Percentiles rank a stretch among this genome's conserved stretches.
phyloP scores from a whole-genome alignment of 1,140 invertebrate species.

The Dendroctonus ponderosae region DNA sequence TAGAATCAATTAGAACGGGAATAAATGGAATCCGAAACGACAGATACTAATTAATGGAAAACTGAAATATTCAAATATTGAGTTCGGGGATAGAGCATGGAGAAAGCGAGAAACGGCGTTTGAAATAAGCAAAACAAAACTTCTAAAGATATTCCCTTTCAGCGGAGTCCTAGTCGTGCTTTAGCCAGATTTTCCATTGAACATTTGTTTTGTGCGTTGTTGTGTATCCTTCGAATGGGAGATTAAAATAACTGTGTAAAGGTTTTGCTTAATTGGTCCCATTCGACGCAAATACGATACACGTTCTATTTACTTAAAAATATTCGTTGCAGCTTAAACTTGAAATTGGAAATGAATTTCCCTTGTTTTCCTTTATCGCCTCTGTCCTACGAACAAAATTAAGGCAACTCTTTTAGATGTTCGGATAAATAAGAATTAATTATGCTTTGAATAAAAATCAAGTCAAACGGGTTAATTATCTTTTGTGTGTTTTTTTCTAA shows the following conservation, averaged over 20 bases:
- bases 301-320: no score
- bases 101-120: slow-evolving; percentile 6
- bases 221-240: no score
- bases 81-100: slow-evolving; percentile 18
- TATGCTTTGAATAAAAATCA: slow-evolving; percentile 35
- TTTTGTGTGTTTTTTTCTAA: slow-evolving; percentile 35
- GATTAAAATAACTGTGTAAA: no score
- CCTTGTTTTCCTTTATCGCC: no score
- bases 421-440: slow-evolving; percentile 36
- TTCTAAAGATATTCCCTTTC: slow-evolving; percentile 21
- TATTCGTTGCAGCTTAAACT: no score
- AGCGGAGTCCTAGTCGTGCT: slow-evolving; percentile 2
- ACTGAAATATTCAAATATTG: slow-evolving; percentile 30
- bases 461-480: slow-evolving; percentile 38
- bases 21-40: slow-evolving; percentile 27
- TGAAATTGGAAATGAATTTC: no score
- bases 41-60: slow-evolving; percentile 30
- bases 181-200: slow-evolving; percentile 18
- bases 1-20: slow-evolving; percentile 27
- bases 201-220: slow-evolving; percentile 15
- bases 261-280: no score
- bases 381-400: no score
- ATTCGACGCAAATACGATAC: no score
- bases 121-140: slow-evolving; percentile 34
- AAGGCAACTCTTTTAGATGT: no score